Evolutionary conservation across 2,888 invertebrate genomes (phyloP), one percentile per base, ranked within the genome.

Genomic region (Chouioia cunea): DNA sequence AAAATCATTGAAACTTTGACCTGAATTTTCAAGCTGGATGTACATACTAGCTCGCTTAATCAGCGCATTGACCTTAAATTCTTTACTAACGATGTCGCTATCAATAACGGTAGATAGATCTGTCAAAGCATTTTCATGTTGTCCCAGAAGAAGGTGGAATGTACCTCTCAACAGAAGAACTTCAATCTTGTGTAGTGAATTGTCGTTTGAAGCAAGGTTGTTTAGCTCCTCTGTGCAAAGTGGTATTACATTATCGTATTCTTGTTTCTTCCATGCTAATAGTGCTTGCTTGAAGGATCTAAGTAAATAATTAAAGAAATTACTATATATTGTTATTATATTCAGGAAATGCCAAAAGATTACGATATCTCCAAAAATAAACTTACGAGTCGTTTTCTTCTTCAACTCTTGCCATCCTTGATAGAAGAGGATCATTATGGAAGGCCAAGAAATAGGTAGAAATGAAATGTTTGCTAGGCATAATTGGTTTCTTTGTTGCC

Each of bases 401-500:
- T 23, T 52, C 60, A 12, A 52, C 71, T 88, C 79, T 76, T 88
- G 83, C 10, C 47, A 90, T 81, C 76, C 89, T 86, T 70, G 84
- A 80, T 58, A 91, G 88, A 71, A 96, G 89, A 2, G 97, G 96
- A 87, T 97, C 97, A 79, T 93, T 92, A 68, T 92, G 91, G 86
- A 97, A 97, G 14, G 96, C 94, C 71, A 91, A 90, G 83, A 97
- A 93, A 83, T 96, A 97, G 10, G 93, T 93, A 81, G 91, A 92
- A 46, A 97, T 92, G 80, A 95, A 96, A 85, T 93, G 91, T 76
- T 91, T 91, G 0, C 97, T 96, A 20, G 97, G 96, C 88, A 95
- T 90, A 2, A 92, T 87, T 0, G 94, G 92, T 74, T 89, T 88
- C 76, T 91, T 90, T 58, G 87, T 90, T 57, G 89, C 88, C 78